Evolutionary conservation across 2,113 vertebrate genomes (phyloP).

Genomic region (Tetrao urogallus): DNA sequence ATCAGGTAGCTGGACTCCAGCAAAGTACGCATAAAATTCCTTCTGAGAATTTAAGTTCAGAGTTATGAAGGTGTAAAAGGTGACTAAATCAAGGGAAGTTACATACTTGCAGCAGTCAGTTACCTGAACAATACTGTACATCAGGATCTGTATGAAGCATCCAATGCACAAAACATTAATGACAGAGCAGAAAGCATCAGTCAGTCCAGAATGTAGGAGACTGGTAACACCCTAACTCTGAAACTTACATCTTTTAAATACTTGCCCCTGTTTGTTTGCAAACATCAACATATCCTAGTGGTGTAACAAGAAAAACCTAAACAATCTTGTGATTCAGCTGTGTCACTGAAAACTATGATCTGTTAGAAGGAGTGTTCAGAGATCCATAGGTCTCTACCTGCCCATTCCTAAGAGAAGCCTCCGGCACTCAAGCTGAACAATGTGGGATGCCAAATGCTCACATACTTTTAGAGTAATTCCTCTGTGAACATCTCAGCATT

Average conservation of each 20-base stretch:
- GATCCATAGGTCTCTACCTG: not conserved
- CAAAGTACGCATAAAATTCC: not conserved
- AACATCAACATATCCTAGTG: not conserved
- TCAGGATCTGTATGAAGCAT: not conserved
- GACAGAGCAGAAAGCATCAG: not conserved
- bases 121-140: not conserved
- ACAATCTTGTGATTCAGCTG: not conserved
- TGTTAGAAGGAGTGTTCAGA: not conserved
- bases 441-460: not conserved
- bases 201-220: not conserved
- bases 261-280: not conserved
- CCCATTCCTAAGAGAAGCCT: not conserved
- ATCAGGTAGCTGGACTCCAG: not conserved
- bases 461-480: accelerated
- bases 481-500: not conserved
- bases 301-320: not conserved
- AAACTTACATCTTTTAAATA: not conserved
- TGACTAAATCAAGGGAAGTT: not conserved
- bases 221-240: not conserved
- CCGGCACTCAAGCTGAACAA: not conserved
- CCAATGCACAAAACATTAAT: not conserved
- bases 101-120: not conserved
- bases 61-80: not conserved
- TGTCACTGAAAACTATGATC: not conserved
- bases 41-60: not conserved